phyloP scores from a whole-genome alignment of 1,140 invertebrate genomes.

The Cydia strobilella region DNA sequence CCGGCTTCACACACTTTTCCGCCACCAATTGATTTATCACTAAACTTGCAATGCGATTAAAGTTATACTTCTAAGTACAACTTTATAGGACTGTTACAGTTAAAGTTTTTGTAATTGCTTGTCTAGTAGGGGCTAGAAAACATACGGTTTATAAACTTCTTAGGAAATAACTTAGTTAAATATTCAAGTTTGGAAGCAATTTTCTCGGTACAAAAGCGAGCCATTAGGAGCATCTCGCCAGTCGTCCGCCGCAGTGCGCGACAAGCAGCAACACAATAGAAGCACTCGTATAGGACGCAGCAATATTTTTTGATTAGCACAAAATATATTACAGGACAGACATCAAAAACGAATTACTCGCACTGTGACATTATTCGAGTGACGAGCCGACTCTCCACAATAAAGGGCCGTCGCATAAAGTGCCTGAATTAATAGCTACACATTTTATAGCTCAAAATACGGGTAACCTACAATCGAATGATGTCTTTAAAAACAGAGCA shows the following conservation, averaged over 20 bases:
- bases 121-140: constrained; percentile 7
- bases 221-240: constrained; percentile 27
- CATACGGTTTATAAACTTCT: background rate
- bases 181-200: constrained; percentile 26
- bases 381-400: constrained; percentile 45
- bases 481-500: constrained; percentile 1
- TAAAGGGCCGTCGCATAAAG: constrained; percentile 44
- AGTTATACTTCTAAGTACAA: constrained; percentile 53
- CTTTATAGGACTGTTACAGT: constrained; percentile 14
- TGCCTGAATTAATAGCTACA: constrained; percentile 17
- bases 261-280: constrained; percentile 39
- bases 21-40: constrained; percentile 67
- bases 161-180: constrained; percentile 18
- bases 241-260: constrained; percentile 19
- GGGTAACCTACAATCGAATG: constrained; percentile 6
- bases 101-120: constrained; percentile 15
- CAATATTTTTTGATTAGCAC: constrained; percentile 64
- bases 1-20: constrained; percentile 51
- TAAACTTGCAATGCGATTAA: constrained; percentile 72
- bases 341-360: constrained; percentile 62
- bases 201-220: constrained; percentile 18
- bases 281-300: constrained; percentile 42
- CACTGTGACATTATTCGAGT: constrained; percentile 45
- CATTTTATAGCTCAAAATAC: constrained; percentile 7
- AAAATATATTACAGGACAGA: constrained; percentile 52